These are phyloP conservation scores for Drosophila punjabiensis DNA, from an alignment of 1,140 invertebrate species.

Conservation along the genomic window DNA sequence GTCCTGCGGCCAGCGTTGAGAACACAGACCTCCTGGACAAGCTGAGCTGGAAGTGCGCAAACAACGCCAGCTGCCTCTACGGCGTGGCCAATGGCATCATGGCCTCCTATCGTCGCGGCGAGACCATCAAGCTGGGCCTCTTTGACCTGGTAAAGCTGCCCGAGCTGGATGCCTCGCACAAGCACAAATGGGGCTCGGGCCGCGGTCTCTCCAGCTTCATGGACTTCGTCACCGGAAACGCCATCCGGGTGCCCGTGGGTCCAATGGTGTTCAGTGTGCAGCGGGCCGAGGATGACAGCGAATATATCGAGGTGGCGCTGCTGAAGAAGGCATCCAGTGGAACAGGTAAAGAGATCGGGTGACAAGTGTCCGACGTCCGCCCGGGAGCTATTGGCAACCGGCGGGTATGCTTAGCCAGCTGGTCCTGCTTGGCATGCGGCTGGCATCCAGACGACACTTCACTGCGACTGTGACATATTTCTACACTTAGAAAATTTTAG, in stretches of 20 bases:
- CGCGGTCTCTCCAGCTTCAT: slow-evolving; percentile 73
- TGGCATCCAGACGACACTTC: slow-evolving; percentile 31
- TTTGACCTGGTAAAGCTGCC: slow-evolving; percentile 79
- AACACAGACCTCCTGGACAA: slow-evolving; percentile 79
- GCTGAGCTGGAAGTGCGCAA: slow-evolving; percentile 83
- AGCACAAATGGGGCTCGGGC: slow-evolving; percentile 69
- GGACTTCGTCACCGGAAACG: slow-evolving; percentile 81
- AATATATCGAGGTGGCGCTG: slow-evolving; percentile 83
- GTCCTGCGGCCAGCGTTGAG: slow-evolving; percentile 38
- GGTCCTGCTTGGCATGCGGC: slow-evolving; percentile 38
- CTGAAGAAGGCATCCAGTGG: slow-evolving; percentile 74
- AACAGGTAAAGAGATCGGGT: slow-evolving; percentile 60
- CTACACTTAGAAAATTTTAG: slow-evolving; percentile 3
- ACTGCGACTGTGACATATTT: slow-evolving; percentile 14
- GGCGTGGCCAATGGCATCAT: slow-evolving; percentile 66
- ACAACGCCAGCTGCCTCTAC: slow-evolving; percentile 81
- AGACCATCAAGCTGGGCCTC: slow-evolving; percentile 80
- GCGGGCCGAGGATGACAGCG: slow-evolving; percentile 79
- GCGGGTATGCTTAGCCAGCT: slow-evolving; percentile 10
- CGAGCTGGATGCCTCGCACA: slow-evolving; percentile 49
- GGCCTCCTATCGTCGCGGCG: slow-evolving; percentile 70
- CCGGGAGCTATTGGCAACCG: slow-evolving; percentile 2
- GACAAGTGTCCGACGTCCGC: slow-evolving; percentile 4
- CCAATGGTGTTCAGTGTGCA: slow-evolving; percentile 85
- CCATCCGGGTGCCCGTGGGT: slow-evolving; percentile 79